Evolutionary conservation across 2,797 vertebrate species (phyloP), one percentile per base, ranked within the genome.

Genomic region (Channallabes apus): DNA sequence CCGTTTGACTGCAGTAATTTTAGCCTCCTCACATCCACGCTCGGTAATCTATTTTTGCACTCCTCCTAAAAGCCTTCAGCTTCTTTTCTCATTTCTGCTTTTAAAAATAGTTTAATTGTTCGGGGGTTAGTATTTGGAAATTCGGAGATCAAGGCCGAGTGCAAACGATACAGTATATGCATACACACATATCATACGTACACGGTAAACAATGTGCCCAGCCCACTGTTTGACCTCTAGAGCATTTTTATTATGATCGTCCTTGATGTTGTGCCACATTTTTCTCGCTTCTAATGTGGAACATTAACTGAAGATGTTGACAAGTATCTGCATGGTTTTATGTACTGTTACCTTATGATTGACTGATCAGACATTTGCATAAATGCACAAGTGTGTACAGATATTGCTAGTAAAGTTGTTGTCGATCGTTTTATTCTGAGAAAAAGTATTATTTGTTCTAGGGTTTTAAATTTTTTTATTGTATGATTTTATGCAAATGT

Each of bases 31-130:
- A 81, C 84, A 84, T 81, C 73, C 65, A 79, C 51, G 62, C 84
- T 61, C 79, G n/a, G 62, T 62, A 20, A 61, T 84, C 85, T 88
- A 86, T 86, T 89, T 84, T 87, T 88, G 69, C 85, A n/a, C 62
- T 64, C 56, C 71, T 80, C 29, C 22, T 22, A 84, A 69, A 86
- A 68, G 51, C 32, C 54, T 77, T 14, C 62, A 85, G 24, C 71
- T 24, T 27, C 54, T 22, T 32, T 27, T 46, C 61, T 68, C 46
- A 14, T 27, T 59, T 38, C 17, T 27, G 51, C 61, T 69, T 56
- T 59, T 77, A 46, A 58, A 67, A 54, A 67, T 84, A 58, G 79
- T 54, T n/a, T 6, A 67, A 81, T 67, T 81, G 41, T 81, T 41
- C 38, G 46, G 14, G 14, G 20, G 14, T 81, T 54, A 67, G 62